Conservation (phyloP, 2,888 invertebrate species). For the Octodonta nipae region DNA sequence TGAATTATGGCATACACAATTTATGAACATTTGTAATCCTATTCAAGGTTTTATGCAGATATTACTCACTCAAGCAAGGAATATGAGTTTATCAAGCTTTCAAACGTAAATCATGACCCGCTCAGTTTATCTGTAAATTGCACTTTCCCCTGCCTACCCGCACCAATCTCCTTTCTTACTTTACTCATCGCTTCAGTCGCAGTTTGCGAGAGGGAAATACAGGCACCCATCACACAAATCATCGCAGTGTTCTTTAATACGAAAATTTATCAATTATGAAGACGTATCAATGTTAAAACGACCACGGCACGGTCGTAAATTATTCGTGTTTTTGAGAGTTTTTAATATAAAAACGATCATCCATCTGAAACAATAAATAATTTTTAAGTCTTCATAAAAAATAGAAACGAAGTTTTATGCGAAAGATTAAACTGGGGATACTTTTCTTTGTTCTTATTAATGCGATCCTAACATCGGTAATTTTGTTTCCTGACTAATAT, state of each 20-base stretch:
- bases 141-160: conserved; percentile 47
- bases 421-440: too few species aligned
- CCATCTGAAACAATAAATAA: too few species aligned
- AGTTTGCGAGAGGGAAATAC: conserved; percentile 10
- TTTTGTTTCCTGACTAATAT: too few species aligned
- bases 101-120: conserved; percentile 51
- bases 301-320: not conserved
- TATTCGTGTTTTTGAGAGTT: too few species aligned
- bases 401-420: too few species aligned
- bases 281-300: not conserved
- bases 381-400: too few species aligned
- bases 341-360: too few species aligned
- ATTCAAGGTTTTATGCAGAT: conserved; percentile 40
- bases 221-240: conserved; percentile 26
- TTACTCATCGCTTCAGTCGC: conserved; percentile 5
- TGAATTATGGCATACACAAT: conserved; percentile 38
- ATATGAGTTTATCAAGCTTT: conserved; percentile 46
- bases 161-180: too few species aligned
- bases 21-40: conserved; percentile 40
- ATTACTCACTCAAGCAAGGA: conserved; percentile 40
- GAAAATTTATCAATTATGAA: conserved; percentile 6
- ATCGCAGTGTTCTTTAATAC: conserved; percentile 18
- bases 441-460: too few species aligned
- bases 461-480: too few species aligned
- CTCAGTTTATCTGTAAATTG: conserved; percentile 49